Evolutionary conservation across 2,888 invertebrate species (phyloP), one percentile per base, ranked within the genome.

Genomic region (Monochamus alternatus): DNA sequence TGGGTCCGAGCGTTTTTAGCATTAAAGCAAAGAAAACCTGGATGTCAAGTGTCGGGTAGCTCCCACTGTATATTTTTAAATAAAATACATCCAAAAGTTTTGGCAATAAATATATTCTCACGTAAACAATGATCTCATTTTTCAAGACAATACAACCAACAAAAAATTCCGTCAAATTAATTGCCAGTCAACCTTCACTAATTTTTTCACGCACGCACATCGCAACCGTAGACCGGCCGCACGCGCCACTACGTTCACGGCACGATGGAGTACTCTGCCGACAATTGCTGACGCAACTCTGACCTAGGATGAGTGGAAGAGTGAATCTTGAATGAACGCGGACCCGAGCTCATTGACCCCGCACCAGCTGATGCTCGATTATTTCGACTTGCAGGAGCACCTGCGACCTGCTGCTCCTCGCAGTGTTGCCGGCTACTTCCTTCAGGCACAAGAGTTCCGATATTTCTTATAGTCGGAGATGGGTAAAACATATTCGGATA

Each of bases 261-360:
- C 47, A 31, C 52, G 14, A 30, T 31, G 51, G 63, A 31, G 60
- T 62, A 9, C 30, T 14, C 10, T 51, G 14, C 30, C 66, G 63
- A 73, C 69, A 67, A 64, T 65, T 60, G 71, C 58, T 84, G 82
- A 82, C 81, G 83, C 73, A 84, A 84, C 82, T 83, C 73, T 85
- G 86, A 87, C 87, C 87, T 86, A 87, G 84, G 86, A 86, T 85
- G 85, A 82, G 81, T 80, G 79, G 81, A 79, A 81, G 81, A 84
- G 84, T 85, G 84, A 84, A 86, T 87, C 86, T 86, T 86, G 86
- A 87, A 87, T 87, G 86, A 86, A 84, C 79, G 81, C 75, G 69
- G 75, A 76, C 68, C 67, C 74, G 14, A 75, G 81, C 79, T 64
- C 83, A 79, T 79, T 80, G 83, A 84, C 82, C 83, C 78, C 74